Percentiles rank a stretch among this genome's conserved stretches.
These are phyloP conservation scores for Mellivora capensis DNA, from an alignment of 2,113 vertebrate species.

Conservation along the genomic window DNA sequence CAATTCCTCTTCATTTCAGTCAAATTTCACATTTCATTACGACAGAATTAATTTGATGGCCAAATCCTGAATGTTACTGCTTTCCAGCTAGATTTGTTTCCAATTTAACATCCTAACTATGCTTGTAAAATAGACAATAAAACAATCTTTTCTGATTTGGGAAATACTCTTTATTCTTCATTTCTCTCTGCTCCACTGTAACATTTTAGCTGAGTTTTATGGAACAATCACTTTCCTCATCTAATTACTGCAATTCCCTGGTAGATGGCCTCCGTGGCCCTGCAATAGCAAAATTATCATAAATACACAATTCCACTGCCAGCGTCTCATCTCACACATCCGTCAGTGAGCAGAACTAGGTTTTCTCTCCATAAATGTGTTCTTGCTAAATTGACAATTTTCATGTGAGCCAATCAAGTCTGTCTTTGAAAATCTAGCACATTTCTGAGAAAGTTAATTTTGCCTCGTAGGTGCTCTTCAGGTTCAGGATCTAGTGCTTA, in stretches of 20 bases:
- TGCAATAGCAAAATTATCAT: constrained; percentile 70
- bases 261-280: constrained; percentile 66
- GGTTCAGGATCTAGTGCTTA: background rate
- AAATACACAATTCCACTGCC: constrained; percentile 67
- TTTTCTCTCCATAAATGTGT: constrained; percentile 49
- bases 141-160: constrained; percentile 78
- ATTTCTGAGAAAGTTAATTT: constrained; percentile 47
- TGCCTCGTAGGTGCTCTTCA: constrained; percentile 9
- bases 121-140: constrained; percentile 77
- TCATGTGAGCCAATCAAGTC: constrained; percentile 11
- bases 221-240: constrained; percentile 72
- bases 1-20: constrained; percentile 74
- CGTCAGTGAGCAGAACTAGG: constrained; percentile 41
- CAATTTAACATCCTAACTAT: constrained; percentile 73
- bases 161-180: constrained; percentile 73
- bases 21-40: constrained; percentile 79
- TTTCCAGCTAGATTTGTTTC: constrained; percentile 75
- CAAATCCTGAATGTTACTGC: constrained; percentile 72
- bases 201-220: constrained; percentile 74
- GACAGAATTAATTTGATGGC: constrained; percentile 75
- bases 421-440: constrained; percentile 1
- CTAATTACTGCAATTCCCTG: constrained; percentile 76
- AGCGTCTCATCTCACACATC: constrained; percentile 59
- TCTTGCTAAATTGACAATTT: constrained; percentile 66
- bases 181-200: constrained; percentile 68